Conservation (phyloP, 2,113 vertebrate genomes). For the Trematomus loennbergii region DNA sequence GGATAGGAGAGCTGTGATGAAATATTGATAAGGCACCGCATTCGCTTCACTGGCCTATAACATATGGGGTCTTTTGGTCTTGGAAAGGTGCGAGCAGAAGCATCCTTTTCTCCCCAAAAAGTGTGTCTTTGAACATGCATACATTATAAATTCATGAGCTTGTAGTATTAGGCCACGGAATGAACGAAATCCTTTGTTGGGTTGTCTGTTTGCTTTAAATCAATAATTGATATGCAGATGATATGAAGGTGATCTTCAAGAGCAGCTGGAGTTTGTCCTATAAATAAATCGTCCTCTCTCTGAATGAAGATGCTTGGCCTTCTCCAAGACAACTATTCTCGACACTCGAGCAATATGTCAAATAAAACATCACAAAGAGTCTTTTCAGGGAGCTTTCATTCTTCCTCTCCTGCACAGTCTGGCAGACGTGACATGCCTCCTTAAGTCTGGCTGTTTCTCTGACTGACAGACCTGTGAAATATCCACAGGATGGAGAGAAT, state of each 20-base stretch:
- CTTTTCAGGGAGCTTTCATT: slow-evolving; percentile 73
- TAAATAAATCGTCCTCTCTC: slow-evolving; percentile 66
- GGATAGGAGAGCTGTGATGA: slow-evolving; percentile 79
- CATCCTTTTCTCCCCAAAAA: slow-evolving; percentile 34
- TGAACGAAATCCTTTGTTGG: slow-evolving; percentile 37
- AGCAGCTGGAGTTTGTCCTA: slow-evolving; percentile 51
- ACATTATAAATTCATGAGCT: slow-evolving; percentile 60
- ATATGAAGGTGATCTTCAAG: slow-evolving; percentile 67
- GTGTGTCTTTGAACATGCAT: slow-evolving; percentile 37
- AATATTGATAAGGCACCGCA: slow-evolving; percentile 84
- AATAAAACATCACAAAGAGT: slow-evolving; percentile 66
- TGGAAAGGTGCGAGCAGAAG: slow-evolving; percentile 64
- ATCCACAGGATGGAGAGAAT: slow-evolving; percentile 52
- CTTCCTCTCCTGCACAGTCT: slow-evolving; percentile 65
- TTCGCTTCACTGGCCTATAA: slow-evolving; percentile 86
- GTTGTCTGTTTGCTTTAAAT: slow-evolving; percentile 72
- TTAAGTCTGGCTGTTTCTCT: slow-evolving; percentile 68
- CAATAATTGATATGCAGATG: slow-evolving; percentile 74
- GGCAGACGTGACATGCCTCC: slow-evolving; percentile 76
- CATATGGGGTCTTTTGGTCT: slow-evolving; percentile 76
- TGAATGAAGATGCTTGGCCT: slow-evolving; percentile 73
- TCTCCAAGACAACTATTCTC: slow-evolving; percentile 79
- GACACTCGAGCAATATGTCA: slow-evolving; percentile 63
- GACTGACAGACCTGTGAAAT: slow-evolving; percentile 74
- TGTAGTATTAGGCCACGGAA: slow-evolving; percentile 51